Evolutionary conservation across 92 coral and sea anemone genomes (phyloP), one percentile per base, ranked within the genome.

Genomic region (Zoanthus sociatus): DNA sequence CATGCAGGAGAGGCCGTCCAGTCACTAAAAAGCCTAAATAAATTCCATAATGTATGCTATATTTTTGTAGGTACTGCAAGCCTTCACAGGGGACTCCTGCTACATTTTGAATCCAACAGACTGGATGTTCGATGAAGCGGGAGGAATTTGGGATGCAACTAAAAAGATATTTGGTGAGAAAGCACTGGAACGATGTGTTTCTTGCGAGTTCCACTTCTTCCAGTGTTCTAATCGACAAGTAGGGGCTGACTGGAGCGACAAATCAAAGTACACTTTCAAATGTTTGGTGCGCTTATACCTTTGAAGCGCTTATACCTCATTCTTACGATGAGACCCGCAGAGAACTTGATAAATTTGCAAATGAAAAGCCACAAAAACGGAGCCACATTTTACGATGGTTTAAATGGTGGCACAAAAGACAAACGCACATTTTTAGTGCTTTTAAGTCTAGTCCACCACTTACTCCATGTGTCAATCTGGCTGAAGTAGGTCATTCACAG

Each of bases 191-290:
- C 83, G 87, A 63, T 72, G 72, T 78, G 88, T 77, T 32, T 87
- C 91, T 14, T 86, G 94, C 45, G 71, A 91, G 77, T 88, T 91
- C 79, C 91, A 91, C 51, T 84, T 83, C 50, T 82, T 63, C 51
- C 91, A 88, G 69, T 91, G 91, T 42, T 56, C 86, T 46, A 88
- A 88, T 72, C 56, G 88, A 48, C 94, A 91, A 30, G 63, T 76
- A 17, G 54, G 77, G 30, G 50, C 37, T 20, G 58, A 61, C 46
- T 73, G 88, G 87, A 88, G 91, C 68, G 91, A 83, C 47, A 83
- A 73, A 66, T 15, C 91, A 32, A 88, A 83, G 70, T 73, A 76
- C 48, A 69, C 42, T 33, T 88, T 83, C 53, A 88, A 88, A 44
- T 50, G 47, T 31, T 76, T 83, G 20, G 88, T 67, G n/a, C n/a